These are phyloP conservation scores for Alethe diademata DNA, from an alignment of 2,113 vertebrate genomes.

Conservation along the genomic window DNA sequence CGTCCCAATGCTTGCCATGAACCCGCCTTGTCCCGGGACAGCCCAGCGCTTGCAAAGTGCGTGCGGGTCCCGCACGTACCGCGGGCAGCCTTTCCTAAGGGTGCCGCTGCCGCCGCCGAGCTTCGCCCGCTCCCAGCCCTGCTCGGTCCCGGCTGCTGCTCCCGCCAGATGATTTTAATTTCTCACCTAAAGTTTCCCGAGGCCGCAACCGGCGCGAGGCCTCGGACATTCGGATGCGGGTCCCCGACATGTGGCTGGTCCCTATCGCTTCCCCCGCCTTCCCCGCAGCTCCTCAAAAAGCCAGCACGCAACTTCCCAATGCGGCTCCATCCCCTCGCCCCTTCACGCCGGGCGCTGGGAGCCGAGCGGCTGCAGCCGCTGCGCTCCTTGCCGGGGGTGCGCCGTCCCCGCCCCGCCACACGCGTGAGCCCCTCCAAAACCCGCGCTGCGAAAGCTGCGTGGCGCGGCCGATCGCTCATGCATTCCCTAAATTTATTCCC, in stretches of 20 bases:
- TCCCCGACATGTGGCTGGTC: background rate
- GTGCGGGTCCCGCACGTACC: background rate
- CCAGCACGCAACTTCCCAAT: background rate
- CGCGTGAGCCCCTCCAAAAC: background rate
- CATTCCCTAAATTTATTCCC: background rate
- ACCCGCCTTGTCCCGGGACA: background rate
- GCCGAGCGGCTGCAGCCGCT: background rate
- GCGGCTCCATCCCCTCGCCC: background rate
- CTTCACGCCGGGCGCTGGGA: background rate
- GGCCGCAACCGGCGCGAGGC: background rate
- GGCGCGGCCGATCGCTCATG: background rate
- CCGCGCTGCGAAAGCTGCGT: background rate
- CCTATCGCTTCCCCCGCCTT: background rate
- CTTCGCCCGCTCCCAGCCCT: background rate
- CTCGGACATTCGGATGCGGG: background rate
- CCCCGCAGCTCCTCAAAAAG: background rate
- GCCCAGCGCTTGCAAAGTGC: background rate
- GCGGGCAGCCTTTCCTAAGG: background rate
- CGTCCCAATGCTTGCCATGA: background rate
- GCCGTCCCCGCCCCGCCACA: background rate
- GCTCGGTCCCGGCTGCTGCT: background rate
- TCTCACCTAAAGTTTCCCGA: conserved; percentile 7
- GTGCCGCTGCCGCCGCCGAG: background rate
- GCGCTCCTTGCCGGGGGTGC: background rate
- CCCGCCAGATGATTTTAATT: background rate